phyloP scores from a whole-genome alignment of 2,113 vertebrate species.

The Mesoclemmys tuberculata region DNA sequence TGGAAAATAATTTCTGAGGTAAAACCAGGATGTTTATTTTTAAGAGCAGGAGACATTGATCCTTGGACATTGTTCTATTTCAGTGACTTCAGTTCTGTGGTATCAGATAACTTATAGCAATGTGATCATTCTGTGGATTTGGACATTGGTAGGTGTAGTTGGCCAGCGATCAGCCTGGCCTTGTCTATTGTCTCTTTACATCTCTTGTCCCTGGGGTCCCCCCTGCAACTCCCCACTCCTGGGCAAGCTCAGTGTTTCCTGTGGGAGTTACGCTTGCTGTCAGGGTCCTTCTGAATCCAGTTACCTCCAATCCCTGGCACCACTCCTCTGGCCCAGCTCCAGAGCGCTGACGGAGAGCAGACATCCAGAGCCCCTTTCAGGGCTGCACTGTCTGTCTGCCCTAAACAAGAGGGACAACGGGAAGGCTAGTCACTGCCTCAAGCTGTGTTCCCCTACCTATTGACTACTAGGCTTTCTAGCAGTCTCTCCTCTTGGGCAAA shows the following conservation, averaged over 20 bases:
- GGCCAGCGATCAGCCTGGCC: background rate
- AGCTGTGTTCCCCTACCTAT: background rate
- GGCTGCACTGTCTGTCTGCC: background rate
- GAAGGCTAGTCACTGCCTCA: background rate
- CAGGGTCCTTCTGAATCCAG: background rate
- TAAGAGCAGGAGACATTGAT: background rate
- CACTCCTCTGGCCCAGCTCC: background rate
- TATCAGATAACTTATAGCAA: constrained; percentile 1
- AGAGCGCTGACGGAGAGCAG: background rate
- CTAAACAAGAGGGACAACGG: background rate
- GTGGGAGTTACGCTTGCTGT: background rate
- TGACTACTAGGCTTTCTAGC: background rate
- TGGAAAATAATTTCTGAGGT: constrained; percentile 34
- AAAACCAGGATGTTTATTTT: constrained; percentile 13
- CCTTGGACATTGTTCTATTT: background rate
- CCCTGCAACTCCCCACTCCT: background rate
- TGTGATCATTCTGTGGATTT: background rate
- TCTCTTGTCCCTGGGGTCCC: background rate
- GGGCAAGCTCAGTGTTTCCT: background rate
- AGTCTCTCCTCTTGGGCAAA: background rate
- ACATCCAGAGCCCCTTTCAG: background rate
- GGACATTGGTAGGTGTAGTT: background rate
- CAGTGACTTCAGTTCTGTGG: constrained; percentile 1
- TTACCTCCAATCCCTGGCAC: background rate
- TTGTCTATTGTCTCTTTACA: background rate